phyloP scores from a whole-genome alignment of 2,113 vertebrate genomes.

The Notarius lentiginosus region DNA sequence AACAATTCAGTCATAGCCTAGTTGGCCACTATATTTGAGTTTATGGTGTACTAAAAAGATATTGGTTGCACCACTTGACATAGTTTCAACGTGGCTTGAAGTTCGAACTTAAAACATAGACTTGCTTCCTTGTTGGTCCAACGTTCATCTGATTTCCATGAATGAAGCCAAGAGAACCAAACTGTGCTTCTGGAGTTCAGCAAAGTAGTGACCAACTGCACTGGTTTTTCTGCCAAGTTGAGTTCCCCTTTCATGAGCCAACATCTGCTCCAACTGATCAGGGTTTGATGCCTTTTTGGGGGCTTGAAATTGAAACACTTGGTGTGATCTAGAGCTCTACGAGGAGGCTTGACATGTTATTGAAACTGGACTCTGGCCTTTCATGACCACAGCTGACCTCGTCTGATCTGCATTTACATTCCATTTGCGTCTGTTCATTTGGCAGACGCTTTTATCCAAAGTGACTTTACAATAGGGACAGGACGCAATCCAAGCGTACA shows the following conservation, averaged over 20 bases:
- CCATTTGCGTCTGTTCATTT: constrained; percentile 25
- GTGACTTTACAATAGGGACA: not conserved
- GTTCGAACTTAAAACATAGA: not conserved
- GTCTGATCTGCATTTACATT: not conserved
- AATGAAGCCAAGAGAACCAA: not conserved
- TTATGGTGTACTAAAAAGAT: not conserved
- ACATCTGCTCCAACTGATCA: not conserved
- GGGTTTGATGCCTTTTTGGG: not conserved
- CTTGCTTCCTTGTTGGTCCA: not conserved
- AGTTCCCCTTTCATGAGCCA: not conserved
- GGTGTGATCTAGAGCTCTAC: not conserved
- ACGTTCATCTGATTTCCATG: not conserved
- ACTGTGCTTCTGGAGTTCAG: not conserved
- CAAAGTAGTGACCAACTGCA: not conserved
- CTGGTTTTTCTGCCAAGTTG: not conserved
- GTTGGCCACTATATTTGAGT: not conserved
- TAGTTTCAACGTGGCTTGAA: not conserved
- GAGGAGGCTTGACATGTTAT: not conserved
- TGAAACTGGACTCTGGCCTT: not conserved
- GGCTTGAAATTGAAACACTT: not conserved
- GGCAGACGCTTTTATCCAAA: constrained; percentile 18
- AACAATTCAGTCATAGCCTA: not conserved
- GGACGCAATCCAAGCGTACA: not conserved
- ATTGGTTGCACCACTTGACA: not conserved
- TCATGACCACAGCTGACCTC: not conserved